phyloP scores from a whole-genome alignment of 2,113 vertebrate species.

The Bungarus multicinctus region DNA sequence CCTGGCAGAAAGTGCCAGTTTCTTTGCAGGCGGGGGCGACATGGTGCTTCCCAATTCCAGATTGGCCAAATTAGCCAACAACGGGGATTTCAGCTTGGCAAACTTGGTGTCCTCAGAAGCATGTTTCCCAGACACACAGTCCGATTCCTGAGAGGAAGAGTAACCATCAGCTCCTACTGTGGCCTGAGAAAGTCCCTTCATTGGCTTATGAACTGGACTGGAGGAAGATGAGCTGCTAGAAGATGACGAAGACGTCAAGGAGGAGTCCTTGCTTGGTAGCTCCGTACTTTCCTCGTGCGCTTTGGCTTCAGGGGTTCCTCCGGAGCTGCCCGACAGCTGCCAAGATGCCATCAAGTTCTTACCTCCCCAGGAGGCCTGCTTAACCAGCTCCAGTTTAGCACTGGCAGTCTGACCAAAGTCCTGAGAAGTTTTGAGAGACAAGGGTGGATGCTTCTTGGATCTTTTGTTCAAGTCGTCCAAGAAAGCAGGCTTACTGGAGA shows the following conservation, averaged over 20 bases:
- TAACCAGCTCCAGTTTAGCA: conserved; percentile 48
- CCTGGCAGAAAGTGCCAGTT: conserved; percentile 82
- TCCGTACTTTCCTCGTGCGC: rapidly evolving
- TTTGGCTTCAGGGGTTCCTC: conserved; percentile 59
- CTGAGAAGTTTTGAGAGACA: background rate
- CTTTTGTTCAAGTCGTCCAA: conserved; percentile 72
- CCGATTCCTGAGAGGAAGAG: conserved; percentile 63
- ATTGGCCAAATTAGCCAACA: conserved; percentile 47
- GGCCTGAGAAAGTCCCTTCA: conserved; percentile 48
- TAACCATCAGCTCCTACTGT: conserved; percentile 47
- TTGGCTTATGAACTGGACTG: conserved; percentile 39
- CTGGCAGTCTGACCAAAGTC: background rate
- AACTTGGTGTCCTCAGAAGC: conserved; percentile 58
- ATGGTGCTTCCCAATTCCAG: conserved; percentile 70
- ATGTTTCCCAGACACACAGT: conserved; percentile 32
- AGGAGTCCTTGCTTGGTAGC: background rate
- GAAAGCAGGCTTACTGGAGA: conserved; percentile 54
- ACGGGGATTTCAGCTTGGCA: conserved; percentile 67
- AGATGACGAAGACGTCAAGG: background rate
- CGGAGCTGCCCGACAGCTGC: conserved; percentile 63
- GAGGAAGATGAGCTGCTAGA: background rate
- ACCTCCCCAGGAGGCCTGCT: conserved; percentile 64
- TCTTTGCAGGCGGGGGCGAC: conserved; percentile 86
- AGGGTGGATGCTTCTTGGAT: conserved; percentile 75
- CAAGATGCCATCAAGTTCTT: conserved; percentile 70